Evolutionary conservation across 2,888 invertebrate genomes (phyloP), one percentile per base, ranked within the genome.

Genomic region (Andrena flavipes): DNA sequence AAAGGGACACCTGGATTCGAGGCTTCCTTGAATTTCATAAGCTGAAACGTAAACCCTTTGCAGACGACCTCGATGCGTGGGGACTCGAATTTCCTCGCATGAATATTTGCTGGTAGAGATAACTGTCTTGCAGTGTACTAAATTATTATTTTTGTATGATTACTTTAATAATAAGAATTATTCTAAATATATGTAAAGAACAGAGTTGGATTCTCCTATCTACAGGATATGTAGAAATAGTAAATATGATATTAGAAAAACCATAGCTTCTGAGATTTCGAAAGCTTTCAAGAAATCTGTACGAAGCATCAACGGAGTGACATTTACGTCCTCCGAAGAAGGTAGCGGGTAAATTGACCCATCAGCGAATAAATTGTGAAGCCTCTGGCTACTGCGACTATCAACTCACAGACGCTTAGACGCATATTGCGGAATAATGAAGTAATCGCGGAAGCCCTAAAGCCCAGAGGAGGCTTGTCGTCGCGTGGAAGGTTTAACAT

Each of bases 391-490:
- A 26, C 6, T 10, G 7, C 5, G 5, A 10, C 26, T 54, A 8
- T 23, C 26, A 30, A 8, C 13, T 8, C 4, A 5, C 35, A 59
- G 68, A 64, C 35, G 48, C 13, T 54, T 48, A 75, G 69, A 65
- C 29, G 59, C 48, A 67, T 64, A 60, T 72, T 33, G 76, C 16
- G 23, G 63, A 64, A 63, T 75, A 82, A 82, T 29, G 79, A 76
- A 82, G 78, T 84, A 84, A 84, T 84, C 83, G 62, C 49, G 49
- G 84, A 84, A 84, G 75, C 83, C 84, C 62, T 76, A 83, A 72
- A 78, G 63, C 65, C 13, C 26, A 70, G 63, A 30, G 63, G 70
- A 60, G 56, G 35, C 26, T 62, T 42, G 65, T 82, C 72, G 76
- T 30, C 60, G 67, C 65, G 62, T 60, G 64, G 51, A 62, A 82